Percentiles rank a stretch among this genome's conserved stretches.
phyloP scores from a whole-genome alignment of 2,888 invertebrate species.

The Drosophila borealis region DNA sequence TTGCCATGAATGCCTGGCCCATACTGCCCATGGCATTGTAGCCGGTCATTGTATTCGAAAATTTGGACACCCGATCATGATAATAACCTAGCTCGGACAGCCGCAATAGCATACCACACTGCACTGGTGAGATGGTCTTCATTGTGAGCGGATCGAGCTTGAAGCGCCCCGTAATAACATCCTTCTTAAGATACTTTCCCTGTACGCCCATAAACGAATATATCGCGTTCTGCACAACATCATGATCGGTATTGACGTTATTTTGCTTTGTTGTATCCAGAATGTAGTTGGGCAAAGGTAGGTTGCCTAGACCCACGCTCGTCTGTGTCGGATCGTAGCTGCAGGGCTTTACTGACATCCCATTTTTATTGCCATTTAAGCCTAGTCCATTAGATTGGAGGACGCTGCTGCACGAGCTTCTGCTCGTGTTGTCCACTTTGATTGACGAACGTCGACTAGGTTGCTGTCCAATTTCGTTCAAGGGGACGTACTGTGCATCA shows the following conservation, averaged over 20 bases:
- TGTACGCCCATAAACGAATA: conserved; percentile 95
- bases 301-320: conserved; percentile 1
- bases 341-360: too few species aligned
- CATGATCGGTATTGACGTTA: conserved; percentile 59
- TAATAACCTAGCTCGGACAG: conserved; percentile 93
- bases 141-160: conserved; percentile 86
- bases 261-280: conserved; percentile 11
- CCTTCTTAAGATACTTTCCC: conserved; percentile 90
- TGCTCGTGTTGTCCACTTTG: background rate
- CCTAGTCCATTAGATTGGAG: background rate
- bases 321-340: conserved; percentile 42
- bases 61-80: conserved; percentile 92
- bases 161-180: conserved; percentile 87
- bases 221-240: conserved; percentile 91
- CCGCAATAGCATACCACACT: conserved; percentile 88
- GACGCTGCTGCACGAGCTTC: background rate
- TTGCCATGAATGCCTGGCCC: conserved; percentile 94
- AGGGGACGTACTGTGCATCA: conserved; percentile 1
- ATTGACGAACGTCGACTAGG: background rate
- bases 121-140: conserved; percentile 86
- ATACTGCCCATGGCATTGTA: conserved; percentile 90
- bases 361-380: background rate
- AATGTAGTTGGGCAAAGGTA: conserved; percentile 26
- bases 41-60: conserved; percentile 90
- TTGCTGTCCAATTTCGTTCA: background rate